Percentiles rank a stretch among this genome's conserved stretches.
These are phyloP conservation scores for Strigamia maritima DNA, from an alignment of 2,888 invertebrate genomes.

Conservation along the genomic window DNA sequence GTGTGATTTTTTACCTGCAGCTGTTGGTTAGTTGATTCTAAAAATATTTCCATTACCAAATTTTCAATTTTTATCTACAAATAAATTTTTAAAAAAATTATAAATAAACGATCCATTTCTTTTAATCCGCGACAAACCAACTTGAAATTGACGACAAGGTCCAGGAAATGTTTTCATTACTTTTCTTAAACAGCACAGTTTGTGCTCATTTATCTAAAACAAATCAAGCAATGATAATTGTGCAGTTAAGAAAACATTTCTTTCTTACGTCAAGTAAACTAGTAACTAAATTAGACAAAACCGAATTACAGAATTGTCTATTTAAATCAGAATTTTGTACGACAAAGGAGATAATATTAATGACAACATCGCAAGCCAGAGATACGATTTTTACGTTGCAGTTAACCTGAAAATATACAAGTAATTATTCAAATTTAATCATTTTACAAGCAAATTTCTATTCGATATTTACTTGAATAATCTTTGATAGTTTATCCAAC, in stretches of 20 bases:
- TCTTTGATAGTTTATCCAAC: neutral
- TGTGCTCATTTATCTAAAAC: neutral
- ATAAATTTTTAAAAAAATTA: no score
- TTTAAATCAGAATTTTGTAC: neutral
- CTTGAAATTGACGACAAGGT: neutral
- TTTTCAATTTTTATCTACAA: neutral
- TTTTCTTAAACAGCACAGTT: neutral
- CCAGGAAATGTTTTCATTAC: neutral
- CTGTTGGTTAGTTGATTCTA: neutral
- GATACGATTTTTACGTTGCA: neutral
- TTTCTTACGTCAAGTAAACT: neutral
- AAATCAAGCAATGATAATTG: neutral
- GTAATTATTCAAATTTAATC: neutral
- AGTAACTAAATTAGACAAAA: neutral
- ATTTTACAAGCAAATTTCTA: neutral
- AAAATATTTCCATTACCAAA: neutral
- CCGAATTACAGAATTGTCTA: neutral
- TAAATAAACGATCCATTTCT: no score
- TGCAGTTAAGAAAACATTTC: no score
- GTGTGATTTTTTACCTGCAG: neutral
- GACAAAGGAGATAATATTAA: neutral
- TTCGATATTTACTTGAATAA: neutral
- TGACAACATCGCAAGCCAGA: neutral
- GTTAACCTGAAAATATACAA: neutral
- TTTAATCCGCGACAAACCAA: no score